Evolutionary conservation across 2,797 vertebrate species (phyloP).

Genomic region (Xenentodon cancila): DNA sequence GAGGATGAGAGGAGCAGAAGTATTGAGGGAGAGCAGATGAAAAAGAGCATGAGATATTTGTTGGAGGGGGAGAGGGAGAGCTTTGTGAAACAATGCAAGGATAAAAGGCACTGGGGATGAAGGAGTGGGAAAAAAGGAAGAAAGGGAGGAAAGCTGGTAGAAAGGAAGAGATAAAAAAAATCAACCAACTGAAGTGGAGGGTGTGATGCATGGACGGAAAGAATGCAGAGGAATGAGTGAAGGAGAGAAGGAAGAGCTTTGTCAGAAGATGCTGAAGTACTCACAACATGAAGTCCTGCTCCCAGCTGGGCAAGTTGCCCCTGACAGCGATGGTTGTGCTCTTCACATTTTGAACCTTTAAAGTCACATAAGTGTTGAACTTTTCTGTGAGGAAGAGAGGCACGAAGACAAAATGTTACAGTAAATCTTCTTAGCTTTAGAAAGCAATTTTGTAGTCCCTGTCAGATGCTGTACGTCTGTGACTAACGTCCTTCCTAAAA

Average conservation of each 20-base stretch:
- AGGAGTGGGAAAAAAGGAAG: constrained; percentile 26
- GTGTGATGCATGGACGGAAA: constrained; percentile 18
- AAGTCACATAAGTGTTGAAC: constrained; percentile 98
- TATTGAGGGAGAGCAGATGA: constrained; percentile 46
- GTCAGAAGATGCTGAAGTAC: constrained; percentile 66
- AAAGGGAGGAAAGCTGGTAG: constrained; percentile 20
- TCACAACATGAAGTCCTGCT: constrained; percentile 99
- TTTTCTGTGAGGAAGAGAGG: constrained; percentile 84
- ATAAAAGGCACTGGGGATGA: constrained; percentile 51
- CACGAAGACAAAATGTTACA: constrained; percentile 14
- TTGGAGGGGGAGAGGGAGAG: constrained; percentile 39
- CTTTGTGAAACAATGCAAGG: constrained; percentile 42
- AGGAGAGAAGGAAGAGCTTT: constrained; percentile 15
- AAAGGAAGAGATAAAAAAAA: constrained; percentile 24
- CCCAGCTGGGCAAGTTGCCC: constrained; percentile 96
- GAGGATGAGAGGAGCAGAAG: constrained; percentile 45
- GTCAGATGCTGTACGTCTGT: not conserved
- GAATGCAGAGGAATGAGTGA: constrained; percentile 19
- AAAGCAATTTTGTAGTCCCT: not conserved
- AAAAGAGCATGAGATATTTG: constrained; percentile 42
- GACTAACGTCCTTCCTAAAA: constrained; percentile 14
- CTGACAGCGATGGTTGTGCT: constrained; percentile 96
- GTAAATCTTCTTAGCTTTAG: constrained; percentile 2
- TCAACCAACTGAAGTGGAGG: constrained; percentile 34
- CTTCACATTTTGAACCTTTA: constrained; percentile 99